phyloP scores from a whole-genome alignment of 2,888 invertebrate genomes.

The Diloba caeruleocephala region DNA sequence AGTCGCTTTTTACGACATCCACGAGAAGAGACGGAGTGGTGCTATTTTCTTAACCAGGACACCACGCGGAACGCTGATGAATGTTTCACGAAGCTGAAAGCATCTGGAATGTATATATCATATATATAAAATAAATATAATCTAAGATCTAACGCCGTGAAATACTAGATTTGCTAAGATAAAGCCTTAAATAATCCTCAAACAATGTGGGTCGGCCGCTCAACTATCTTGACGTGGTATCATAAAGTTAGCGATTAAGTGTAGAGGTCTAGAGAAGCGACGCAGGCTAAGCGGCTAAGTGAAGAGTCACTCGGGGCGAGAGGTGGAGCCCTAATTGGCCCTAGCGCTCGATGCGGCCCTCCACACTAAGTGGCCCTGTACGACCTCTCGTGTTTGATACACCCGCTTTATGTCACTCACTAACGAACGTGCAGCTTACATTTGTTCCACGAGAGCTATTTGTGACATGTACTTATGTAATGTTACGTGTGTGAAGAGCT shows the following conservation, averaged over 20 bases:
- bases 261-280: conserved; percentile 38
- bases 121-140: no score
- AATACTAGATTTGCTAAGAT: conserved; percentile 6
- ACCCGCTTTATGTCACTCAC: conserved; percentile 34
- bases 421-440: conserved; percentile 24
- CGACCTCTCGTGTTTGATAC: conserved; percentile 54
- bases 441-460: conserved; percentile 22
- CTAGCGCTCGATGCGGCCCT: conserved; percentile 58
- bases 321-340: conserved; percentile 61
- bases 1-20: no score
- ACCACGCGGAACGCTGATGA: no score
- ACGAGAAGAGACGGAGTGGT: no score
- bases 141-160: no score
- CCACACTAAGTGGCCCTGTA: conserved; percentile 38
- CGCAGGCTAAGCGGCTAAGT: conserved; percentile 54
- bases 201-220: conserved; percentile 23
- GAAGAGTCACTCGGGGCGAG: conserved; percentile 46
- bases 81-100: conserved; percentile 50
- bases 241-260: conserved; percentile 49
- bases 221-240: conserved; percentile 27
- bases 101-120: conserved; percentile 32
- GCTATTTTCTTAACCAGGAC: no score
- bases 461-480: conserved; percentile 11
- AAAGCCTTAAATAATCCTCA: conserved; percentile 20
- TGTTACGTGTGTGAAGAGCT: conserved; percentile 16